A percentile compares a stretch with the other conserved stretches of the same genome.
These are phyloP conservation scores for Drosophila fulvimacula DNA, from an alignment of 2,888 invertebrate genomes.

Conservation along the genomic window DNA sequence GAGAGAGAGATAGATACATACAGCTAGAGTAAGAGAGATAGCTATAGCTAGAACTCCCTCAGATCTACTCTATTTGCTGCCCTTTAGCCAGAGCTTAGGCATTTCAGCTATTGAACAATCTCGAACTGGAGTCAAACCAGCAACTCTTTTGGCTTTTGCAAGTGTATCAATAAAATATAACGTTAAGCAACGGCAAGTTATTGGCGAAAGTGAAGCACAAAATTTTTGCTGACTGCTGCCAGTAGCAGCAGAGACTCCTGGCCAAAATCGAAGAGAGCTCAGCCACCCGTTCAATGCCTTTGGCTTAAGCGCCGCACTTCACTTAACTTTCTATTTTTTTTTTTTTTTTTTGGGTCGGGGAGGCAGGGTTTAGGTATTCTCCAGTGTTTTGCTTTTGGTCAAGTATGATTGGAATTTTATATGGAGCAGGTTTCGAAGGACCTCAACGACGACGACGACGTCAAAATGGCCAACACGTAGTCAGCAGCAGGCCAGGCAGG, in stretches of 20 bases:
- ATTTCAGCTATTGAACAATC: neutral
- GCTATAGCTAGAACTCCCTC: too few species aligned
- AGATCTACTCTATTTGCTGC: too few species aligned
- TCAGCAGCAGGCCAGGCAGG: slow-evolving; percentile 8
- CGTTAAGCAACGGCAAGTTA: slow-evolving; percentile 60
- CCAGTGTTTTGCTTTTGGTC: slow-evolving; percentile 77
- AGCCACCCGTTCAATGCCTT: slow-evolving; percentile 47
- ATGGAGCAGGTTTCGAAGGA: slow-evolving; percentile 66
- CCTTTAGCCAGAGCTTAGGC: too few species aligned
- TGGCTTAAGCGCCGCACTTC: slow-evolving; percentile 71
- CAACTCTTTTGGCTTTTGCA: slow-evolving; percentile 18
- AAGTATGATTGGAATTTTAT: slow-evolving; percentile 79
- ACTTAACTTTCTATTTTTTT: slow-evolving; percentile 61
- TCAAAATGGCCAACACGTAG: slow-evolving; percentile 76
- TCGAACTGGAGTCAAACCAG: neutral
- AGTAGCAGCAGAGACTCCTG: slow-evolving; percentile 39
- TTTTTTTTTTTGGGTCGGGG: slow-evolving; percentile 3
- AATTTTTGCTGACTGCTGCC: slow-evolving; percentile 69
- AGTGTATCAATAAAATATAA: slow-evolving; percentile 44
- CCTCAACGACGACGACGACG: slow-evolving; percentile 36
- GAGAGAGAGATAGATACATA: too few species aligned
- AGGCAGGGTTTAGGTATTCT: slow-evolving; percentile 50
- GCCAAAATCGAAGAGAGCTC: slow-evolving; percentile 19
- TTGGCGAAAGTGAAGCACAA: slow-evolving; percentile 62
- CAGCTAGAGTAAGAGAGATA: neutral